Evolutionary conservation across 2,888 invertebrate species (phyloP).

Genomic region (Leptopterna dolabrata): DNA sequence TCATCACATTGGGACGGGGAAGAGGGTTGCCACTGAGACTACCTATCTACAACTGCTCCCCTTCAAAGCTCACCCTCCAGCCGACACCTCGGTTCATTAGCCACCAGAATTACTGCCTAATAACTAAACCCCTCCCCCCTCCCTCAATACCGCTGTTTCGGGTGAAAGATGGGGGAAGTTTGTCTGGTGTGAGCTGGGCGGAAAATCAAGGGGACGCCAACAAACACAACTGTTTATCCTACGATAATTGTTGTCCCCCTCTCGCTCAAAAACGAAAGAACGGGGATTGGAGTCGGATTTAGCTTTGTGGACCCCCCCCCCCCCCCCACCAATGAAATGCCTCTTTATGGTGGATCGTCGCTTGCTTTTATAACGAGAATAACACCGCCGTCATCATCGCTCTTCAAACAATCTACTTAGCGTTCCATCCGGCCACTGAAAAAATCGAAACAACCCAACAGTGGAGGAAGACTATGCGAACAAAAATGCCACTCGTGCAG

Average conservation of each 20-base stretch:
- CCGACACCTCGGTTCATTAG: conserved; percentile 50
- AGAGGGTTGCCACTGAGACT: neutral
- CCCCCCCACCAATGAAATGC: neutral
- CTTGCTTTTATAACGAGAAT: no score
- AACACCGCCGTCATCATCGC: no score
- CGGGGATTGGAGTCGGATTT: neutral
- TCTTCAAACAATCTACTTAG: no score
- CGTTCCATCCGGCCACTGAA: no score
- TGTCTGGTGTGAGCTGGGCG: neutral
- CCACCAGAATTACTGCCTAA: conserved; percentile 42
- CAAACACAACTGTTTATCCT: conserved; percentile 11
- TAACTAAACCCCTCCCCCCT: neutral
- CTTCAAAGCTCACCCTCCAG: neutral
- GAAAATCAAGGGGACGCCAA: neutral
- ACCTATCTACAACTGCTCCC: conserved; percentile 10
- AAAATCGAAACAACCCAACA: no score
- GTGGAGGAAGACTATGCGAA: no score
- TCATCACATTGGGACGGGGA: neutral
- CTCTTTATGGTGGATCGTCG: neutral
- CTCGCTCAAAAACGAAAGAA: neutral
- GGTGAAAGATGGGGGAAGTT: neutral
- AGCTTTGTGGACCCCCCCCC: neutral
- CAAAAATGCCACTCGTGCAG: no score
- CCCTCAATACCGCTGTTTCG: neutral
- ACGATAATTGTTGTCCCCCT: neutral